Percentiles rank a stretch among this genome's conserved stretches.
Conservation (phyloP, 2,888 invertebrate genomes). For the Monochamus alternatus region DNA sequence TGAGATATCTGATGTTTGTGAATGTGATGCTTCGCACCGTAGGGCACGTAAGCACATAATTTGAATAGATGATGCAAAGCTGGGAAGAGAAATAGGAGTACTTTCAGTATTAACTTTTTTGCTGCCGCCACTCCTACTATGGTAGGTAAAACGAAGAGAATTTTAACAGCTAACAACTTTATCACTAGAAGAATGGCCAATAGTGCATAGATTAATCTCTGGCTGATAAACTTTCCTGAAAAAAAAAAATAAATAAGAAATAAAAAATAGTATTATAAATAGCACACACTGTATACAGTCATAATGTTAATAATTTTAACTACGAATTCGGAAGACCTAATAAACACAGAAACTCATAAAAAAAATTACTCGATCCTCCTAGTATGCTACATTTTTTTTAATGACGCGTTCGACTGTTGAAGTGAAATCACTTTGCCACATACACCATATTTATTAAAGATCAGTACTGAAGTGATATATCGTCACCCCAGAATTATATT, state of each 20-base stretch:
- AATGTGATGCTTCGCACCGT: slow-evolving; percentile 85
- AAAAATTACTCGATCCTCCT: too few relatives aligned
- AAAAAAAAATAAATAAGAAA: too few relatives aligned
- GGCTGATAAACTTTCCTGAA: slow-evolving; percentile 85
- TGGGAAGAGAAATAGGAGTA: slow-evolving; percentile 87
- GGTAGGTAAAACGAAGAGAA: slow-evolving; percentile 85
- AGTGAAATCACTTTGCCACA: too few relatives aligned
- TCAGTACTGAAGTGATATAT: too few relatives aligned
- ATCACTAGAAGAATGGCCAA: slow-evolving; percentile 84
- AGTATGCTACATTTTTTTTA: too few relatives aligned
- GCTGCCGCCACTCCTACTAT: slow-evolving; percentile 87
- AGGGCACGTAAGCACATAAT: slow-evolving; percentile 86
- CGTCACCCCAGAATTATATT: too few relatives aligned
- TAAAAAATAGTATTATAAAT: background rate
- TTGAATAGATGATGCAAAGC: slow-evolving; percentile 88
- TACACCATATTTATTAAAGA: too few relatives aligned
- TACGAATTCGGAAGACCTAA: too few relatives aligned
- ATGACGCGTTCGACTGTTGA: too few relatives aligned
- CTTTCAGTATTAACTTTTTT: slow-evolving; percentile 87
- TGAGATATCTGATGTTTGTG: slow-evolving; percentile 61
- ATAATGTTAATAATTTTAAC: too few relatives aligned
- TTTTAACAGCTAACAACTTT: slow-evolving; percentile 85
- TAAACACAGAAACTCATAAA: too few relatives aligned
- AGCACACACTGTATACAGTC: too few relatives aligned
- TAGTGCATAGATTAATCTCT: slow-evolving; percentile 81